Base-by-base conservation (phyloP, 2,797 vertebrate species). In the Jordanella pulchra region DNA sequence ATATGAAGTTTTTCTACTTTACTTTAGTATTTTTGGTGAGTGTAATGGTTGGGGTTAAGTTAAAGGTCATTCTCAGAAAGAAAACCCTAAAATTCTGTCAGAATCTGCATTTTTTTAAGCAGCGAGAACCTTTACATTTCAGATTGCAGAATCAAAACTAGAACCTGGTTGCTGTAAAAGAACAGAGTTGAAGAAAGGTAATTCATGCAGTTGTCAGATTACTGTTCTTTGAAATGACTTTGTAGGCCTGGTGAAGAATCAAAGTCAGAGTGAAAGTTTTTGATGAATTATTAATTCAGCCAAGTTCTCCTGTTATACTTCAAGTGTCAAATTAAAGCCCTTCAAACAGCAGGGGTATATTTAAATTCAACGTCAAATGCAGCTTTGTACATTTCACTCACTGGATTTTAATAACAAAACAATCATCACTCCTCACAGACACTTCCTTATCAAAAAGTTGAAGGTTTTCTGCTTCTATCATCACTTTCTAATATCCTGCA, bases 231-330 rank as follows among this genome's bases (percentile, higher is more conserved):
- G 51, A 76, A 56, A 72, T 27, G 65, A 71, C 53, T 50, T 30
- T 72, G 58, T 30, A 53, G 0, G 10, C 69, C 70, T 72, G 67
- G 76, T 44, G 70, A 56, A 54, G 23, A 65, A 87, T 83, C 72
- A 80, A 78, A 80, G 82, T 42, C 50, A 21, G 35, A 60, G 47
- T 64, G 71, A 72, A 65, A 73, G 55, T 64, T 65, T 47, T 21
- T 68, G 32, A 76, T 86, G 39, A 78, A 84, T 80, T 76, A 85
- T 87, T 85, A 53, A 83, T 7, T 6, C 32, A 69, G 51, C n/a
- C 60, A 50, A n/a, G 53, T 3, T 21, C 76, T 63, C 12, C 60
- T 61, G 47, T 63, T 69, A 51, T 66, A 35, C 58, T 18, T 79
- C 65, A 23, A 60, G 77, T 79, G 81, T 79, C 85, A 60, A 82